Evolutionary conservation across 2,113 vertebrate species (phyloP), one percentile per base, ranked within the genome.

Genomic region (Danio rerio): DNA sequence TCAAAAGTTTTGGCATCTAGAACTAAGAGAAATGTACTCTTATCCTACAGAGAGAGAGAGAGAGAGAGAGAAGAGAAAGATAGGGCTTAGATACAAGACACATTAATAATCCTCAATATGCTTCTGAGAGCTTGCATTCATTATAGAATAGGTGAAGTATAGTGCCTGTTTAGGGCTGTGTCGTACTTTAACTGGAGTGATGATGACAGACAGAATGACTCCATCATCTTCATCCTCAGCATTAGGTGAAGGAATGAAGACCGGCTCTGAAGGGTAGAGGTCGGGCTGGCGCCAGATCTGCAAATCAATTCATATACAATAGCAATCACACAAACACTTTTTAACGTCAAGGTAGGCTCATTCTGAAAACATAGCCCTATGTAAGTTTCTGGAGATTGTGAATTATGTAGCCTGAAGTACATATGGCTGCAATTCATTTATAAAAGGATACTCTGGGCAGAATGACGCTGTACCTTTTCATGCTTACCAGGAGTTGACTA

Each of bases 181-280:
- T 49, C n/a, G 5, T 93, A 98, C 97, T 94, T 96, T 92, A 11
- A 92, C 76, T 0, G 96, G 95, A 5, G 94, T 96, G 86, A 99
- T 87, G 80, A 98, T 93, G 81, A 96, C 96, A 10, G 97, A 98
- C 76, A 99, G 89, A 89, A 99, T 93, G 83, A 97, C 92, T 0
- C 97, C 97, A 9, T 90, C 92, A 59, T 99, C 97, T 87, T 99
- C 97, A 56, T 95, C 94, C 0, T 0, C 83, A 11, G 94, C 90
- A 10, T 94, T 86, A 10, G 96, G 96, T 42, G 91, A 89, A 2
- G 96, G 94, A 80, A 99, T 95, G 93, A 98, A 99, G 89, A 96
- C 89, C 0, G 97, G 97, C 87, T 99, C 97, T 42, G 97, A 99
- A 0, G 97, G 97, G 92, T 94, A 99, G 90, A 91, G 94, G 18